A percentile compares a stretch with the other conserved stretches of the same genome.
Conservation (phyloP, 2,888 invertebrate genomes). For the Melieria omissa region DNA sequence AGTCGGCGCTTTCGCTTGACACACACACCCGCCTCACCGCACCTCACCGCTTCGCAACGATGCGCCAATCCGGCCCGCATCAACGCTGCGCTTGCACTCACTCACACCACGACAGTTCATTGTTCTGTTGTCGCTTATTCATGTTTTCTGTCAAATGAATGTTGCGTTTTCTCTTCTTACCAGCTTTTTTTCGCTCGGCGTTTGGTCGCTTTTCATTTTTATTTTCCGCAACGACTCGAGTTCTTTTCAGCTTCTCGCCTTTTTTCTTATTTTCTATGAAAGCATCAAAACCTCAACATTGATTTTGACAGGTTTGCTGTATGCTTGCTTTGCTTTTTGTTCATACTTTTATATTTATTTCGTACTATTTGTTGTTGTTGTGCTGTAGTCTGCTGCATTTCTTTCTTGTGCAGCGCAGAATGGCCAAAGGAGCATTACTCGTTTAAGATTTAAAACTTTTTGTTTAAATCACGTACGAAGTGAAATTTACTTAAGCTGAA, state of each 20-base stretch:
- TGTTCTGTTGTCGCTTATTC: conserved; percentile 44
- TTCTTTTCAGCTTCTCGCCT: conserved; percentile 20
- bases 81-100: conserved; percentile 4
- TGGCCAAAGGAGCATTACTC: not conserved
- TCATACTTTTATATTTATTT: not conserved
- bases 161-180: conserved; percentile 27
- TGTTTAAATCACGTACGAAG: conserved; percentile 32
- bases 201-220: conserved; percentile 11
- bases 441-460: conserved; percentile 30
- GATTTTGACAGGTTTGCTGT: conserved; percentile 50
- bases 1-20: not conserved
- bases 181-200: not conserved
- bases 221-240: not conserved
- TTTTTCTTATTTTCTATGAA: conserved; percentile 39
- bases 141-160: conserved; percentile 43
- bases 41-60: not conserved
- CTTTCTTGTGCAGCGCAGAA: not conserved
- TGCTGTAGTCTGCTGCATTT: conserved; percentile 4
- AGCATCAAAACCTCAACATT: conserved; percentile 45
- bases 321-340: not conserved
- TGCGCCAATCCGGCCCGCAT: not conserved
- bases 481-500: not conserved
- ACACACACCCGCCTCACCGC: not conserved
- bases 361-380: not conserved
- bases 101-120: conserved; percentile 21